Evolutionary conservation across 2,797 vertebrate genomes (phyloP).

Genomic region (Mormyrus hasselquistii): DNA sequence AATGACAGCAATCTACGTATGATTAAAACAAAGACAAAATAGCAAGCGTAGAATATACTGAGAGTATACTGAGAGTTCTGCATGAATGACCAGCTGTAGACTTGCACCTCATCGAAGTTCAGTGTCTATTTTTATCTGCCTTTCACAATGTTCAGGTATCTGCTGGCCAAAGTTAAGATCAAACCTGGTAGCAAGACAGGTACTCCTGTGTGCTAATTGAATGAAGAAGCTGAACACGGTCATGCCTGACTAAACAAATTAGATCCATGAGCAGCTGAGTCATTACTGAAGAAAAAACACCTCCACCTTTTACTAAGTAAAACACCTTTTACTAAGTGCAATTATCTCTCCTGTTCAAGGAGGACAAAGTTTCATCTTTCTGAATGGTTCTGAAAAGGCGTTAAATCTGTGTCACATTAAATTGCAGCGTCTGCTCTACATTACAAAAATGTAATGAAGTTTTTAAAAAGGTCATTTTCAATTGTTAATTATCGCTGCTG

Average conservation of each 20-base stretch:
- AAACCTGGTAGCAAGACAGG: neutral
- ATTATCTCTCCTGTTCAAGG: neutral
- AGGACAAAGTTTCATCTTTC: neutral
- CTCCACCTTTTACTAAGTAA: no score
- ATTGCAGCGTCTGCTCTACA: neutral
- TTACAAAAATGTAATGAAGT: neutral
- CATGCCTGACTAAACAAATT: neutral
- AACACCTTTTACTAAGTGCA: neutral
- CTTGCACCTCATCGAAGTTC: neutral
- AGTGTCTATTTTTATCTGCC: neutral
- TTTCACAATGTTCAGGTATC: neutral
- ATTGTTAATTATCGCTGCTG: neutral
- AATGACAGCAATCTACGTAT: neutral
- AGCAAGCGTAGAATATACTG: neutral
- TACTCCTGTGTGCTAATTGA: neutral
- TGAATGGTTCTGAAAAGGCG: neutral
- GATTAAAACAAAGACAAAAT: neutral
- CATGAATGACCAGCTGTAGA: neutral
- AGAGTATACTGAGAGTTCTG: neutral
- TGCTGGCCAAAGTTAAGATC: neutral
- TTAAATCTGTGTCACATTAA: neutral
- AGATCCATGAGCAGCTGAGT: neutral
- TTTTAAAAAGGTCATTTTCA: neutral
- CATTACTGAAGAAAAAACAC: neutral
- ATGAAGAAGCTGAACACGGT: neutral